Base-by-base conservation (phyloP, 2,113 vertebrate species). In the Bos indicus region DNA sequence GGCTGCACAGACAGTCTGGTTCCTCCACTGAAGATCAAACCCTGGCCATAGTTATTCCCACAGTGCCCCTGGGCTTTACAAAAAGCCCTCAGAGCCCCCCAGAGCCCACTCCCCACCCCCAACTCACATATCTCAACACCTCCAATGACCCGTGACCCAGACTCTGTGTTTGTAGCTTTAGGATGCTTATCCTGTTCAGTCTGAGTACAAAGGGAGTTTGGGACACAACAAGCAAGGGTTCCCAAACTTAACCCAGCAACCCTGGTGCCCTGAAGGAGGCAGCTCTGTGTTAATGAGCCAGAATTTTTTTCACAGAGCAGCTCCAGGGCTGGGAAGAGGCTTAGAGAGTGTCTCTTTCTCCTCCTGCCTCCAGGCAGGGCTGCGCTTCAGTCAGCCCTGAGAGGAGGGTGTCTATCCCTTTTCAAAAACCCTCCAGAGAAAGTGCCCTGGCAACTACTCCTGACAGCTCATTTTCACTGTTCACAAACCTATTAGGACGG, bases 381-480 rank as follows among this genome's bases (percentile, higher is more conserved):
- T 97, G 85, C 56, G 25, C 67, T 94, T 90, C 90, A 91, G 28
- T 96, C 59, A 92, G 56, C 60, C 19, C 71, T 89, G 96, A 92
- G 28, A 90, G 82, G 87, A 96, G 62, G 59, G 84, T 90, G 92
- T 97, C 97, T 93, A 40, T 93, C 97, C 97, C 88, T 77, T 95
- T 97, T 91, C 92, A 95, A 81, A 97, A 94, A 86, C 62, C 62
- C 90, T 95, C 95, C 48, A 59, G 92, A 98, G 97, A 89, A 96
- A 94, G 77, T 54, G 43, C 89, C 52, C 92, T 94, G 96, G 95
- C 87, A 96, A 64, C 71, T 8, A 40, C 78, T 91, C 91, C 88
- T 91, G 95, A 97, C 96, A 97, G 98, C 91, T 97, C 92, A 93
- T 96, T 96, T 98, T 95, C 96, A 94, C 93, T 91, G 86, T 90